Percentiles rank a stretch among this genome's conserved stretches.
phyloP scores from a whole-genome alignment of 2,797 vertebrate species.

The Acanthurus leucopareius region DNA sequence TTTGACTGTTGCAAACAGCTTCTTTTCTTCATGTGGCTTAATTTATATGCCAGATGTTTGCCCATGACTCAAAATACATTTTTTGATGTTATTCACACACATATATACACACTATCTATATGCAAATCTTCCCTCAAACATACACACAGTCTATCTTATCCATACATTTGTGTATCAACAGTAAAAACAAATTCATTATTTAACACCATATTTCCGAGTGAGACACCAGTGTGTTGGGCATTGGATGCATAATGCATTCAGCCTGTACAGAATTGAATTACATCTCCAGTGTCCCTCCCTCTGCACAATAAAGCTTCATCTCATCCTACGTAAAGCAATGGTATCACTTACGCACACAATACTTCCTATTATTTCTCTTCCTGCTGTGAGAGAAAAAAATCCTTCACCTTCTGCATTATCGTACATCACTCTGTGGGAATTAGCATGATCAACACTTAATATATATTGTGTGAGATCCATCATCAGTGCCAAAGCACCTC shows the following conservation, averaged over 20 bases:
- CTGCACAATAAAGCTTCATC: slow-evolving; percentile 4
- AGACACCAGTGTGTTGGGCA: slow-evolving; percentile 23
- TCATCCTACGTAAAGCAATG: too few species aligned
- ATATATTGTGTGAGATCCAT: slow-evolving; percentile 32
- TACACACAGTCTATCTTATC: neutral
- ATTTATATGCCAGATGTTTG: slow-evolving; percentile 38
- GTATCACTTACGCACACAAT: slow-evolving; percentile 8
- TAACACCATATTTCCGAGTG: slow-evolving; percentile 57
- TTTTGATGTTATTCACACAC: slow-evolving; percentile 25
- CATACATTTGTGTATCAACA: slow-evolving; percentile 56
- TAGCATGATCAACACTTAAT: slow-evolving; percentile 31
- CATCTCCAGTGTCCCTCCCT: slow-evolving; percentile 23
- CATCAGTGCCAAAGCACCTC: slow-evolving; percentile 27
- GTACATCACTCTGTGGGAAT: neutral
- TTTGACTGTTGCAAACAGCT: slow-evolving; percentile 10
- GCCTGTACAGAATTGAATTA: slow-evolving; percentile 36
- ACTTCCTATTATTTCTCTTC: slow-evolving; percentile 15
- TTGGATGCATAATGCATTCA: slow-evolving; percentile 64
- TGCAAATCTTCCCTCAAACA: slow-evolving; percentile 9
- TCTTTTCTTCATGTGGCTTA: neutral
- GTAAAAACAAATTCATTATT: slow-evolving; percentile 73
- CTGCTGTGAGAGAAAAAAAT: neutral
- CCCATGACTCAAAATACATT: slow-evolving; percentile 41
- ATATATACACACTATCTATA: slow-evolving; percentile 13
- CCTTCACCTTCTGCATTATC: neutral